Evolutionary conservation across 2,797 vertebrate genomes (phyloP), one percentile per base, ranked within the genome.

Genomic region (Tapera naevia): DNA sequence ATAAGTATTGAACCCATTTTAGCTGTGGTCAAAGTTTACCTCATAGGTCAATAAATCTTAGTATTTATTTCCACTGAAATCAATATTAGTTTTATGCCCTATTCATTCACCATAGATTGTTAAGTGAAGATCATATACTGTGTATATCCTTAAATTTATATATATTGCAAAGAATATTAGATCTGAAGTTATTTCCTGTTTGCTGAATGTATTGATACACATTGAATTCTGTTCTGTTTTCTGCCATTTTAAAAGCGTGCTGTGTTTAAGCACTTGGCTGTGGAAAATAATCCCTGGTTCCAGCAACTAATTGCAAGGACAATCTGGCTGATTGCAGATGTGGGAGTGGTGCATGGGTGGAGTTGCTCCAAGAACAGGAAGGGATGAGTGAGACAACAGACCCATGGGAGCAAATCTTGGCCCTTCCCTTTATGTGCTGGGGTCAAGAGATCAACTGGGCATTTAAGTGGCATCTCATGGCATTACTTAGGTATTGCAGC

Each of bases 321-420:
- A 28, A 61, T 81, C 41, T 76, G 50, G 33, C 37, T 67, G 91
- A 89, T 54, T 60, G 67, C 94, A 96, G 80, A 81, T 85, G 67
- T 91, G 82, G 89, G 92, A 82, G 88, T 3, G 11, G 83, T 90
- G 64, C 83, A 88, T 93, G 86, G 94, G 95, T 96, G 94, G 91
- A 85, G 83, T 27, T 74, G 90, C 39, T 91, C 21, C 30, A 73
- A 53, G 66, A 88, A 62, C 83, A 91, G 92, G 84, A 92, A 95
- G 69, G 54, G 67, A 71, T 72, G 69, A 54, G 41, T 80, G 91
- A 94, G 33, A 43, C 64, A 86, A 33, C 62, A 89, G 60, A 53
- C 57, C 46, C 54, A 1, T 17, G 91, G 74, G 87, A 96, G 39
- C 28, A 83, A 79, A 76, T 86, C 71, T 80, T 91, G 41, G 70